Evolutionary conservation across 2,113 vertebrate genomes (phyloP).

Genomic region (Hiodon alosoides): DNA sequence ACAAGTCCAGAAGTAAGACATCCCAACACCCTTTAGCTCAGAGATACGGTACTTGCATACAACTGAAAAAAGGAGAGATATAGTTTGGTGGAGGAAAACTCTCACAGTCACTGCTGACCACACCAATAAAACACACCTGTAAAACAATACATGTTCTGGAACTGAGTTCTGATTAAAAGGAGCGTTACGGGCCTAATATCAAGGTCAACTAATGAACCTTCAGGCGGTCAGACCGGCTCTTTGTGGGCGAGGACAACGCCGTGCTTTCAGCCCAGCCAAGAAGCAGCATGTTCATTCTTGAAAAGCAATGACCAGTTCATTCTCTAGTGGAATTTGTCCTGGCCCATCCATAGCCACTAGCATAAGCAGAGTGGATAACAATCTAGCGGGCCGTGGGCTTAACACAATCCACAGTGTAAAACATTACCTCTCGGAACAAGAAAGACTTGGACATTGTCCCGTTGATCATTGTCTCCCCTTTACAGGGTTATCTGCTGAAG

Average conservation of each 20-base stretch:
- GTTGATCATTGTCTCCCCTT: neutral
- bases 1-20: too few relatives aligned
- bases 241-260: conserved; percentile 18
- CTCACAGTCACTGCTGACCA: too few relatives aligned
- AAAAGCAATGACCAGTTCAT: conserved; percentile 5
- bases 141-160: too few relatives aligned
- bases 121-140: too few relatives aligned
- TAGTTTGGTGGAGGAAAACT: too few relatives aligned
- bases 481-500: neutral
- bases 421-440: neutral
- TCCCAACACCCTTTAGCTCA: too few relatives aligned
- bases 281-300: conserved; percentile 28
- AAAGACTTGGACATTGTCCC: neutral
- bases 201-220: neutral
- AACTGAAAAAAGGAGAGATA: too few relatives aligned
- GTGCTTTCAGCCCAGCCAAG: conserved; percentile 36
- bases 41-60: too few relatives aligned
- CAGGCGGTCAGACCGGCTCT: neutral
- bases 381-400: neutral
- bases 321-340: conserved; percentile 19
- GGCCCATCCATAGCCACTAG: conserved; percentile 17
- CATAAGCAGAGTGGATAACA: conserved; percentile 10
- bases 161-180: too few relatives aligned
- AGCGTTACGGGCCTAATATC: neutral
- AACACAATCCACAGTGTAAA: neutral